Percentiles rank a stretch among this genome's conserved stretches.
phyloP scores from a whole-genome alignment of 2,113 vertebrate genomes.

The Trachemys scripta region DNA sequence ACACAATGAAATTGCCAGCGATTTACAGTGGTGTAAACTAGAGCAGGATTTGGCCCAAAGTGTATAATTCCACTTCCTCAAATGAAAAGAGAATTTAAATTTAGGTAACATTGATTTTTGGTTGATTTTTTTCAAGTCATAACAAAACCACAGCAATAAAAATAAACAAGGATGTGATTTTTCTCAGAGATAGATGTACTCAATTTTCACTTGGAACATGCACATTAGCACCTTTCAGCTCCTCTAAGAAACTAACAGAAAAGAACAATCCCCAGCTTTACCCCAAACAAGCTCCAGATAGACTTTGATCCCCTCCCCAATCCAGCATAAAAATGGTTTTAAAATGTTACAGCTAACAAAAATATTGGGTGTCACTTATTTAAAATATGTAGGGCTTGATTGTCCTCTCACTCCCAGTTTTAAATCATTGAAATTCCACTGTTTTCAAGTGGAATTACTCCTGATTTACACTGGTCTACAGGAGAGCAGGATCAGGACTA shows the following conservation, averaged over 20 bases:
- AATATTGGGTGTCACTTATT: background rate
- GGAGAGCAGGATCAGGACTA: background rate
- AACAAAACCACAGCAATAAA: background rate
- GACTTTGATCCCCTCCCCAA: background rate
- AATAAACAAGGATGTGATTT: background rate
- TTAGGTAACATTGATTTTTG: background rate
- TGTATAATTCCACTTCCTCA: background rate
- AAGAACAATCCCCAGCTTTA: background rate
- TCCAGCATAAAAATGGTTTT: background rate
- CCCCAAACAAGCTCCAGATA: background rate
- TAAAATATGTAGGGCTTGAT: background rate
- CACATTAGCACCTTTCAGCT: background rate
- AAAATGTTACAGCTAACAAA: background rate
- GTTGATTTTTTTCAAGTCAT: background rate
- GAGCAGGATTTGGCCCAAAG: background rate
- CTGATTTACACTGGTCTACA: background rate
- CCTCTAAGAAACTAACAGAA: background rate
- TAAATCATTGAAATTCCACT: background rate
- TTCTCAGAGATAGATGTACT: background rate
- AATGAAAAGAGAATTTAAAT: background rate
- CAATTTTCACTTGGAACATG: background rate
- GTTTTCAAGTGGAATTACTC: background rate
- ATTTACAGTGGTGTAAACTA: background rate
- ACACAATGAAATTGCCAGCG: rapidly evolving
- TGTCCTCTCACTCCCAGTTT: background rate